A percentile compares a stretch with the other conserved stretches of the same genome.
These are phyloP conservation scores for Malacosoma neustria DNA, from an alignment of 2,888 invertebrate species.

Conservation along the genomic window DNA sequence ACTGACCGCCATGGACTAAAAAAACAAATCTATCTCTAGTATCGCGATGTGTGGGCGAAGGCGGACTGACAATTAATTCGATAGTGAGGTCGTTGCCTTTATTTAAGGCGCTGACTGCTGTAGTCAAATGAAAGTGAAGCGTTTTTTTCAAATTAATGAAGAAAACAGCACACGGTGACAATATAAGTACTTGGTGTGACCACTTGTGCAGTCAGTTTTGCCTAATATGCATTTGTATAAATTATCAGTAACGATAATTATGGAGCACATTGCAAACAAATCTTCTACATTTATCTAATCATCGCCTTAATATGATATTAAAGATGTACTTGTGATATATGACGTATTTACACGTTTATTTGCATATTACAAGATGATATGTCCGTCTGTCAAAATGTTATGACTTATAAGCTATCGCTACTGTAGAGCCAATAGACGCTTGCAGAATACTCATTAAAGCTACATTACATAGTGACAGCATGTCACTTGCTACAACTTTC, in stretches of 20 bases:
- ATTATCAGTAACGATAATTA: too few relatives aligned
- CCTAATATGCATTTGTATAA: too few relatives aligned
- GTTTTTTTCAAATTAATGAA: too few relatives aligned
- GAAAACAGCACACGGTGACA: too few relatives aligned
- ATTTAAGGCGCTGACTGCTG: too few relatives aligned
- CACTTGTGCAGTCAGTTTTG: too few relatives aligned
- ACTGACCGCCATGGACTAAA: background rate
- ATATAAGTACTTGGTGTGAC: too few relatives aligned
- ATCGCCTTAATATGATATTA: background rate
- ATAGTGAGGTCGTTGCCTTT: background rate
- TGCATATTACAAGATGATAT: conserved; percentile 17
- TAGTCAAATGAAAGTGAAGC: too few relatives aligned
- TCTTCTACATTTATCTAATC: too few relatives aligned
- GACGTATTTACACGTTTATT: conserved; percentile 12
- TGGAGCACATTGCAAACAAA: too few relatives aligned
- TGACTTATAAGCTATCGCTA: conserved; percentile 1
- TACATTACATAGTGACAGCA: background rate
- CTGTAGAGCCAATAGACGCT: background rate
- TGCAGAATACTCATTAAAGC: background rate
- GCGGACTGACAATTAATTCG: background rate
- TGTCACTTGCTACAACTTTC: conserved; percentile 35
- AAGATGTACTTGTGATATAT: conserved; percentile 6
- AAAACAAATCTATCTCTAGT: background rate
- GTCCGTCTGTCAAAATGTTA: conserved; percentile 29
- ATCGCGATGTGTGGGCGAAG: background rate